A percentile compares a stretch with the other conserved stretches of the same genome.
Evolutionary conservation across 2,113 vertebrate species (phyloP).

Genomic region (Poicephalus gulielmi): DNA sequence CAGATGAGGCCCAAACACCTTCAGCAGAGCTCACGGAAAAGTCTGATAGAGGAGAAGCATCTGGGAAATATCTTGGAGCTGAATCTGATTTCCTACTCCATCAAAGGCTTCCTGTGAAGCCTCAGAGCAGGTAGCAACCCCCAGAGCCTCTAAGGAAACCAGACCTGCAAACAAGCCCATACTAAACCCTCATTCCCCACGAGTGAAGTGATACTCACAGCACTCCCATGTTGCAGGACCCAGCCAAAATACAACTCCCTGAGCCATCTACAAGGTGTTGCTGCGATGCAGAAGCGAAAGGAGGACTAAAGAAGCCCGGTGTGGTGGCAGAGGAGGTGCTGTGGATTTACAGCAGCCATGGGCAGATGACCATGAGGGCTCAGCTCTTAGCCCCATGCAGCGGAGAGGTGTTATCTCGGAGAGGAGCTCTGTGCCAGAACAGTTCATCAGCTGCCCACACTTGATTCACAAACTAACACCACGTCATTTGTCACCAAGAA

Average conservation of each 20-base stretch:
- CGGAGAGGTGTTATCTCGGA: neutral
- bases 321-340: neutral
- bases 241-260: neutral
- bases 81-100: neutral
- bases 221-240: neutral
- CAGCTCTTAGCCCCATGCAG: neutral
- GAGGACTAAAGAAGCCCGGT: fast-evolving
- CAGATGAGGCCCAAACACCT: neutral
- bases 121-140: neutral
- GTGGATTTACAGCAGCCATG: neutral
- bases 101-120: neutral
- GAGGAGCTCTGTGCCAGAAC: neutral
- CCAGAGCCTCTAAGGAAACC: neutral
- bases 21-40: neutral
- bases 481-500: neutral
- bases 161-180: neutral
- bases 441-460: neutral
- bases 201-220: neutral
- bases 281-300: neutral
- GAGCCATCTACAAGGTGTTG: neutral
- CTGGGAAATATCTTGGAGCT: neutral
- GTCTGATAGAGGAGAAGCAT: neutral
- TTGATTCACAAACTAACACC: neutral
- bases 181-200: neutral
- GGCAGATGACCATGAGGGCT: neutral